Conservation (phyloP, 2,113 vertebrate species). For the Ptyas mucosa region DNA sequence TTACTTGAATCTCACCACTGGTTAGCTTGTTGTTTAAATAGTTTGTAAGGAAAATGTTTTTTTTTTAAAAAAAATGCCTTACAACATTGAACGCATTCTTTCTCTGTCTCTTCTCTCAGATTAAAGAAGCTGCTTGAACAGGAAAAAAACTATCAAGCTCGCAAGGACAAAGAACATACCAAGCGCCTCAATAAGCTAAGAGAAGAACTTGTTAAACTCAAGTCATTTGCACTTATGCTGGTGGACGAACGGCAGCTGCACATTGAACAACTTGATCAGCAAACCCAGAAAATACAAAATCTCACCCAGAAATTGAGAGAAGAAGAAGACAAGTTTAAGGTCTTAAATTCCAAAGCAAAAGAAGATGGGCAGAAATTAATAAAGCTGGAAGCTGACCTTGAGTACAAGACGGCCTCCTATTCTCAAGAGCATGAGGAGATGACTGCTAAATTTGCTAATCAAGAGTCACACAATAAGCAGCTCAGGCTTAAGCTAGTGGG, state of each 20-base stretch:
- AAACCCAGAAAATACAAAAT: slow-evolving; percentile 88
- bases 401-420: slow-evolving; percentile 76
- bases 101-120: slow-evolving; percentile 62
- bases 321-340: slow-evolving; percentile 79
- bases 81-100: background rate
- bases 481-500: slow-evolving; percentile 81
- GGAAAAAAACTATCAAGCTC: slow-evolving; percentile 88
- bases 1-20: too few species aligned
- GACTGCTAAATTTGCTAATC: slow-evolving; percentile 79
- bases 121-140: slow-evolving; percentile 93
- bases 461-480: slow-evolving; percentile 85
- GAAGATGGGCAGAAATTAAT: slow-evolving; percentile 86
- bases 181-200: slow-evolving; percentile 82
- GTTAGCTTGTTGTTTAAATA: background rate
- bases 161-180: slow-evolving; percentile 87
- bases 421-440: slow-evolving; percentile 87
- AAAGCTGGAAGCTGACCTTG: slow-evolving; percentile 84
- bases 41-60: background rate
- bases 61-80: background rate
- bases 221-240: slow-evolving; percentile 94
- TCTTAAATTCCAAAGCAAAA: slow-evolving; percentile 69
- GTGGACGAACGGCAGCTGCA: slow-evolving; percentile 94
- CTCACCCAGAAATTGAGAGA: slow-evolving; percentile 85
- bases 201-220: slow-evolving; percentile 89
- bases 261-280: slow-evolving; percentile 86